These are phyloP conservation scores for Leuciscus waleckii DNA, from an alignment of 2,797 vertebrate genomes.

Conservation along the genomic window DNA sequence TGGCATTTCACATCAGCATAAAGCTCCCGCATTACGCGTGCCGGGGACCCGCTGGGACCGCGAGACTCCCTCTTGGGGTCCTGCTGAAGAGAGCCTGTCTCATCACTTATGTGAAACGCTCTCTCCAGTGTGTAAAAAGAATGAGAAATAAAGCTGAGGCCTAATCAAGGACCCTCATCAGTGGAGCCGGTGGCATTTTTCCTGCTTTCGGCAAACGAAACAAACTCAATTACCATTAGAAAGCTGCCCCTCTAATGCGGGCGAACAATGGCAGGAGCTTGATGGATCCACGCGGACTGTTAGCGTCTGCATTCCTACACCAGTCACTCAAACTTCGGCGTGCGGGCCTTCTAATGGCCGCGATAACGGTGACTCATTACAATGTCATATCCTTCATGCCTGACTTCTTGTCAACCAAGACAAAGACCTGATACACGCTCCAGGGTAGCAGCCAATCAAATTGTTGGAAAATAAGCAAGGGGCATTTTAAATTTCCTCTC, in stretches of 20 bases:
- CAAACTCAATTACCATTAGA: conserved; percentile 86
- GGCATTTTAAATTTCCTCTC: conserved; percentile 53
- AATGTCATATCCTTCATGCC: conserved; percentile 81
- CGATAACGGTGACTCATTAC: conserved; percentile 74
- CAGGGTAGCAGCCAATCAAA: conserved; percentile 56
- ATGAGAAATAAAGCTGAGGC: conserved; percentile 51
- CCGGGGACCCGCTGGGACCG: conserved; percentile 1
- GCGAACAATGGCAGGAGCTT: conserved; percentile 77
- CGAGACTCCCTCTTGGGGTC: conserved; percentile 17
- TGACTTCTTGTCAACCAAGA: conserved; percentile 79
- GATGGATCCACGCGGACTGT: conserved; percentile 77
- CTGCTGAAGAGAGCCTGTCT: conserved; percentile 45
- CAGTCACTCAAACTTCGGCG: conserved; percentile 54
- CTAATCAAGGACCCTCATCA: conserved; percentile 86
- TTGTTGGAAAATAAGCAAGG: conserved; percentile 49
- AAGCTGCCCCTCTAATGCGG: conserved; percentile 80
- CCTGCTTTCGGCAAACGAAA: conserved; percentile 67
- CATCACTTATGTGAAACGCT: conserved; percentile 51
- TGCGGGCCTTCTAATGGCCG: conserved; percentile 50
- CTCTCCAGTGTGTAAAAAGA: conserved; percentile 34
- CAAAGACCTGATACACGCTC: conserved; percentile 78
- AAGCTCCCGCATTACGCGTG: conserved; percentile 43
- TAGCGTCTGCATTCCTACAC: conserved; percentile 34
- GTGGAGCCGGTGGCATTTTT: conserved; percentile 80
- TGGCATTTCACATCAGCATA: conserved; percentile 54